Evolutionary conservation across 2,888 invertebrate species (phyloP), one percentile per base, ranked within the genome.

Genomic region (Brenthis hecate): DNA sequence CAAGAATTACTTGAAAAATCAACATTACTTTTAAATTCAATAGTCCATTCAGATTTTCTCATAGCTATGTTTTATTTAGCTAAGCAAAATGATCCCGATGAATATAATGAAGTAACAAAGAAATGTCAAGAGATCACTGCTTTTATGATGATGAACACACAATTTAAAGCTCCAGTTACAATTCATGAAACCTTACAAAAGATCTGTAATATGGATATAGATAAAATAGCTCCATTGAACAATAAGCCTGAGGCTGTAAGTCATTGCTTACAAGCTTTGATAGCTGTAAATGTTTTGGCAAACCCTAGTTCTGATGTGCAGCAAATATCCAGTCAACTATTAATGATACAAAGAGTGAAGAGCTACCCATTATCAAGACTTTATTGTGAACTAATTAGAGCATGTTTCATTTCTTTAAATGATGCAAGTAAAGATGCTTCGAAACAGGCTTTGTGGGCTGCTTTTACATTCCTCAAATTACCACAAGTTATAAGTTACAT

Each of bases 381-480:
- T 0, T 98, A 97, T 81, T 96, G 97, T 82, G 98, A 99, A 93
- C 94, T 99, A 47, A 96, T 98, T 76, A 94, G 98, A 73, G 97
- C 98, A 0, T 97, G 98, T 79, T 95, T 98, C 70, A 95, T 98
- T 80, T 97, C 97, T n/a, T 88, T 99, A 5, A 96, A 97, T 80
- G 97, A 98, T 85, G 96, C 96, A 0, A 95, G 96, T 64, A 96
- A 96, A 76, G 96, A 96, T 56, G 86, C 92, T 1, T 94, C 96
- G 11, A 96, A 97, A 76, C 98, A 98, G 80, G 96, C 98, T 5
- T 95, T 98, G 78, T 98, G 98, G 98, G 97, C 98, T 14, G 98
- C 98, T 13, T 98, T 98, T 82, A 97, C 97, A 0, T 98, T 98
- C 82, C 94, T 99, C 11, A 98, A 98, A 93, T 95, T 98, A 63